Evolutionary conservation across 2,888 invertebrate genomes (phyloP).

Genomic region (Hypselothyrea guttata): DNA sequence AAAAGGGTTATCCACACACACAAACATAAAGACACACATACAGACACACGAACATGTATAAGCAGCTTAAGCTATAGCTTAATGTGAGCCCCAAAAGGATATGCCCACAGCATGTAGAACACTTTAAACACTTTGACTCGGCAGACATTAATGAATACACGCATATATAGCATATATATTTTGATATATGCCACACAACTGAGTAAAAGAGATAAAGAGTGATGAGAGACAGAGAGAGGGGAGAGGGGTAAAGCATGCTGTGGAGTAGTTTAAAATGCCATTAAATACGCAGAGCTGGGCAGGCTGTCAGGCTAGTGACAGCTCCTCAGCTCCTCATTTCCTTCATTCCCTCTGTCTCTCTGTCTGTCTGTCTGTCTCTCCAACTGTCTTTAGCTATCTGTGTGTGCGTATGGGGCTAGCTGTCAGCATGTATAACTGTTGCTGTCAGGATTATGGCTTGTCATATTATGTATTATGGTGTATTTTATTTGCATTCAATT

Average conservation of each 20-base stretch:
- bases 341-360: not conserved
- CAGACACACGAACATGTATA: slow-evolving; percentile 19
- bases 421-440: slow-evolving; percentile 72
- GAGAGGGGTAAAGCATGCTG: slow-evolving; percentile 14
- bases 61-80: slow-evolving; percentile 20
- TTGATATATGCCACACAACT: slow-evolving; percentile 19
- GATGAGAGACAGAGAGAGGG: slow-evolving; percentile 1
- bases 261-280: slow-evolving; percentile 73
- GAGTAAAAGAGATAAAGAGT: not conserved
- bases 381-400: not conserved
- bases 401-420: slow-evolving; percentile 24
- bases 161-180: slow-evolving; percentile 13
- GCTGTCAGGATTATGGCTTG: slow-evolving; percentile 74
- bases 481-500: slow-evolving; percentile 77
- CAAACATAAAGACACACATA: slow-evolving; percentile 34
- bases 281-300: slow-evolving; percentile 59
- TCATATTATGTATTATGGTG: slow-evolving; percentile 72
- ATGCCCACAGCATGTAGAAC: slow-evolving; percentile 55
- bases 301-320: slow-evolving; percentile 53
- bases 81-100: slow-evolving; percentile 19
- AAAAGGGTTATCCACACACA: slow-evolving; percentile 1
- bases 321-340: slow-evolving; percentile 9
- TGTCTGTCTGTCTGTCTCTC: not conserved
- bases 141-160: slow-evolving; percentile 69
- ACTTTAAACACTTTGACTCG: slow-evolving; percentile 69